Base-by-base conservation (phyloP, 2,797 vertebrate genomes). In the Neomorphus geoffroyi region DNA sequence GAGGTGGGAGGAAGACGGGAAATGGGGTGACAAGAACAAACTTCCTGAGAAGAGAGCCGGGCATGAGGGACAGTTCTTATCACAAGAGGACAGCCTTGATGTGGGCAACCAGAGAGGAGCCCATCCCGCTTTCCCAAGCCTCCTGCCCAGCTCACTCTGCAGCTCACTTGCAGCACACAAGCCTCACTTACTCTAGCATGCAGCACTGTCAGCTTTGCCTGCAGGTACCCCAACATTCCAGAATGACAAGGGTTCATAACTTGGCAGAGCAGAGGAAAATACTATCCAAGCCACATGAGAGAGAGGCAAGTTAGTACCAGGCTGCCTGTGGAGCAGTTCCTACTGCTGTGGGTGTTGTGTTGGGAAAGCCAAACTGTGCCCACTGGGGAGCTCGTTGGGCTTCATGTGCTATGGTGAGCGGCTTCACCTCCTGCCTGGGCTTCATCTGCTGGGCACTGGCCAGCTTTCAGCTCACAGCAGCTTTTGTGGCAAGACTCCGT, bases 401-500 rank as follows among this genome's bases (percentile, higher is more conserved):
- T 54, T 6, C 4, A 16, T 60, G 54, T 33, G 46, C 65, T 43
- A 2, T 3, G 2, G 18, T 1, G 3, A 72, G 30, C 0, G 0
- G 48, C 54, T 75, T 69, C 2, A 0, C 15, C 37, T 74, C 51
- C 54, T 88, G 41, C 54, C 41, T 77, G 64, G 28, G 27, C 26
- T 65, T n/a, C 0, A 0, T 33, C 37, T 0, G 0, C 37, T 0
- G 0, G 1, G 5, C 14, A 1, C 41, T 30, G 3, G 18, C 4
- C 53, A 30, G 45, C 7, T 41, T 56, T 87, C 0, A 0, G 22
- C 50, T 81, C 5, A 1, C 23, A 24, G 45, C 37, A 70, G 19
- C 54, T 60, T 66, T 46, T 43, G 64, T 10, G 18, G 45, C 18
- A 71, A 46, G 46, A 80, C 6, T 5, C 10, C 2, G 1, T 62